Evolutionary conservation across 2,888 invertebrate genomes (phyloP).

Genomic region (Drosophila paracracens): DNA sequence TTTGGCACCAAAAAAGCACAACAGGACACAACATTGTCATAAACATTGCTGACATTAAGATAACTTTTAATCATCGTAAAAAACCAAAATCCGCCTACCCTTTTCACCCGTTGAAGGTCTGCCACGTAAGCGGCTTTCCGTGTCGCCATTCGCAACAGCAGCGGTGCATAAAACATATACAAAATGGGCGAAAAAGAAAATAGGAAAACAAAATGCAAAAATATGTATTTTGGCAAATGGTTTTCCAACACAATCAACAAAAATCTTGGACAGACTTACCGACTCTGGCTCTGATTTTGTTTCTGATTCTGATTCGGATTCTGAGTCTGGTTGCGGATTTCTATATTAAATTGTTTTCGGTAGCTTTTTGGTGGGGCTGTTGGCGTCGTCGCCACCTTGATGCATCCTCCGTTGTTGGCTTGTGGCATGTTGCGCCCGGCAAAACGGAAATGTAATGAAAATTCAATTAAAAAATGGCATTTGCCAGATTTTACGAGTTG

Average conservation of each 20-base stretch:
- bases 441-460: conserved; percentile 78
- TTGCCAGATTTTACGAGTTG: conserved; percentile 70
- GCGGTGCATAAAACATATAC: conserved; percentile 30
- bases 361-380: conserved; percentile 29
- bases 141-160: conserved; percentile 58
- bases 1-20: conserved; percentile 49
- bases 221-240: conserved; percentile 42
- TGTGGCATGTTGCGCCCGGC: conserved; percentile 52
- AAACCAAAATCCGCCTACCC: conserved; percentile 47
- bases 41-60: conserved; percentile 75
- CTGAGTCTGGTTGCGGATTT: conserved; percentile 35
- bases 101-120: conserved; percentile 33
- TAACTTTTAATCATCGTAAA: conserved; percentile 79
- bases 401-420: conserved; percentile 22
- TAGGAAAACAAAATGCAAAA: conserved; percentile 34
- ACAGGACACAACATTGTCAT: conserved; percentile 66
- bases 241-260: conserved; percentile 43
- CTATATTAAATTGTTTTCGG: conserved; percentile 68
- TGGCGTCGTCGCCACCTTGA: conserved; percentile 18
- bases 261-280: conserved; percentile 51
- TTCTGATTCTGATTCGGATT: conserved; percentile 14
- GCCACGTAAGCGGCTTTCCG: conserved; percentile 74
- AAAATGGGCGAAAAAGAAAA: conserved; percentile 16
- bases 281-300: conserved; percentile 20
- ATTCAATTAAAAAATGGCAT: conserved; percentile 78